Base-by-base conservation (phyloP, 2,113 vertebrate species). In the Phylloscopus whistleri region DNA sequence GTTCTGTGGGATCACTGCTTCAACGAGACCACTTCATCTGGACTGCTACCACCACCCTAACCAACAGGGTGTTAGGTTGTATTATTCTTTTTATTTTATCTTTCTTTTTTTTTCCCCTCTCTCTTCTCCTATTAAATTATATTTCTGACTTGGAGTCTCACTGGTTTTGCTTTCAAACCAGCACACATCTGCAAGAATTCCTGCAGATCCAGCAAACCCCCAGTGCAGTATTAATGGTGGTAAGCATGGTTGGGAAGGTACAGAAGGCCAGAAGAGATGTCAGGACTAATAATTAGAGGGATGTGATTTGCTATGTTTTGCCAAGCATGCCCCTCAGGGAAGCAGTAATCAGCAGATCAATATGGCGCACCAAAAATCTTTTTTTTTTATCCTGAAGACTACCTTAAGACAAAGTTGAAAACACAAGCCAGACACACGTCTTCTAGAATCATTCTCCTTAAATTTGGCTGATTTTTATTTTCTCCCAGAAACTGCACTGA, bases 401-500 rank as follows among this genome's bases (percentile, higher is more conserved):
- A 56, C 16, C 11, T 84, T n/a, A 68, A 60, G 33, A 63, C 4
- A 14, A 48, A 56, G 20, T 7, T 67, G 72, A 75, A 79, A 94
- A 77, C 41, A 68, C 58, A 94, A 80, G 53, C 27, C 52, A 49
- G 46, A 55, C 27, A 69, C 37, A 52, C 4, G 2, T 44, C 62
- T 58, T 90, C 44, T 66, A 77, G 44, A 90, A 60, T 43, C 3
- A 12, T 12, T 66, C 33, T 56, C 41, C 19, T 55, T 23, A 59
- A 81, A 60, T 52, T 66, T 88, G 78, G 19, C 39, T 73, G n/a
- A 60, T 35, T 91, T 62, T 60, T 31, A 66, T 73, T 75, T 85
- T 84, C 48, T 59, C 81, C 92, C 82, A 62, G 62, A 95, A 93
- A 70, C 9, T 66, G 37, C 62, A 68, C 31, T 66, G 59, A 84